phyloP scores from a whole-genome alignment of 2,113 vertebrate species.

The Sula dactylatra region DNA sequence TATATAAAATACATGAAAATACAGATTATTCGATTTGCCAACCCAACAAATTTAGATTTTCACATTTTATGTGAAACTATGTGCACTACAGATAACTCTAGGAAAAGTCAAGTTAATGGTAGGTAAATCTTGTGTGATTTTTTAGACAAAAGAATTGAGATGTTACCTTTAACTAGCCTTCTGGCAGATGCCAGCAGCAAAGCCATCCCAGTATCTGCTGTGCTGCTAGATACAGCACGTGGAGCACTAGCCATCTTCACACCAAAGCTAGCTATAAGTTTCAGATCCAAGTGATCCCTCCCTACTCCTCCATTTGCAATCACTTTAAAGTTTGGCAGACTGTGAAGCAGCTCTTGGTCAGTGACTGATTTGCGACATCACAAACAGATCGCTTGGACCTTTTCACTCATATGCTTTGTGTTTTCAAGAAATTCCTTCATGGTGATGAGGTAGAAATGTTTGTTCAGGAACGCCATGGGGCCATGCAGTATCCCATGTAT shows the following conservation, averaged over 20 bases:
- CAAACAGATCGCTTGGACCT: conserved; percentile 66
- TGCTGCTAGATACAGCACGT: conserved; percentile 66
- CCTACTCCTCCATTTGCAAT: conserved; percentile 72
- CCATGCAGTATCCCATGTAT: not conserved
- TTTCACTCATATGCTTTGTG: conserved; percentile 29
- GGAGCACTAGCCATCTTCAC: conserved; percentile 76
- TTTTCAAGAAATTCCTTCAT: conserved; percentile 67
- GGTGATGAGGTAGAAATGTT: conserved; percentile 71
- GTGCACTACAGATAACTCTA: not conserved
- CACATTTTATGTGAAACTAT: not conserved
- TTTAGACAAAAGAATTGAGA: not conserved
- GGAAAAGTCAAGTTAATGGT: not conserved
- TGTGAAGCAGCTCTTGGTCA: conserved; percentile 57
- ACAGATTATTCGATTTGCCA: not conserved
- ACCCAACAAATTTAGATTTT: not conserved
- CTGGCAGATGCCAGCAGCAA: conserved; percentile 78
- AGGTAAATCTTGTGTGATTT: not conserved
- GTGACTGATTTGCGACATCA: conserved; percentile 58
- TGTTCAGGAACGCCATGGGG: conserved; percentile 64
- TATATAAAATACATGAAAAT: not conserved
- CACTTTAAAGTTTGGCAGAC: conserved; percentile 74
- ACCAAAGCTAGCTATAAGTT: conserved; percentile 68
- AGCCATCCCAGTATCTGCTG: conserved; percentile 76
- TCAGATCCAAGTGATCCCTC: conserved; percentile 76
- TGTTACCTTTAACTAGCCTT: conserved; percentile 73